Percentiles rank a stretch among this genome's conserved stretches.
phyloP scores from a whole-genome alignment of 2,113 vertebrate genomes.

The Diphyllodes magnificus region DNA sequence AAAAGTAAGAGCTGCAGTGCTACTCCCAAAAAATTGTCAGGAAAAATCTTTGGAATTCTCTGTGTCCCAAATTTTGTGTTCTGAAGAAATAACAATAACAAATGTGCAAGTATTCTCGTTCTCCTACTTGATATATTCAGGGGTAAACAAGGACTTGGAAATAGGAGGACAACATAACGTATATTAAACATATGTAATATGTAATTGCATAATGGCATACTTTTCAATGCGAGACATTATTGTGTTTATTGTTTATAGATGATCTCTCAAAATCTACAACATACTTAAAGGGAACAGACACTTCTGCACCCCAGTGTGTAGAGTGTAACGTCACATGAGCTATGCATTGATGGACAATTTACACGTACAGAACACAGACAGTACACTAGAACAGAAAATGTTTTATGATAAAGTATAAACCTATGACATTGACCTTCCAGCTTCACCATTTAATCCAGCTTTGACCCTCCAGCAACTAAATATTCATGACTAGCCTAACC shows the following conservation, averaged over 20 bases:
- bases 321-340: neutral
- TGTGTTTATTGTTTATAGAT: neutral
- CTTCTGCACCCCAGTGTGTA: neutral
- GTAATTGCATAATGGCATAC: neutral
- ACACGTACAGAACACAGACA: neutral
- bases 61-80: neutral
- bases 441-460: neutral
- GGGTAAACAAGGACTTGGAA: neutral
- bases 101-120: neutral
- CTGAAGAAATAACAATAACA: neutral
- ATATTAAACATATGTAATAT: neutral
- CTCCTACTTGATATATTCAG: neutral
- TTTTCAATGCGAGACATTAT: neutral
- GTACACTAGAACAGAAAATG: neutral
- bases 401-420: constrained; percentile 5
- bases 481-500: constrained; percentile 25
- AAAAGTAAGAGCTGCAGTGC: neutral
- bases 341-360: neutral
- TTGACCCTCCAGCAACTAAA: constrained; percentile 28
- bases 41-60: neutral
- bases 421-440: neutral
- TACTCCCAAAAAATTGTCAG: neutral
- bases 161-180: neutral
- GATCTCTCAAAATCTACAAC: neutral
- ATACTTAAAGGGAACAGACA: neutral